Conservation (phyloP, 2,888 invertebrate genomes). For the Pinctada fucata region DNA sequence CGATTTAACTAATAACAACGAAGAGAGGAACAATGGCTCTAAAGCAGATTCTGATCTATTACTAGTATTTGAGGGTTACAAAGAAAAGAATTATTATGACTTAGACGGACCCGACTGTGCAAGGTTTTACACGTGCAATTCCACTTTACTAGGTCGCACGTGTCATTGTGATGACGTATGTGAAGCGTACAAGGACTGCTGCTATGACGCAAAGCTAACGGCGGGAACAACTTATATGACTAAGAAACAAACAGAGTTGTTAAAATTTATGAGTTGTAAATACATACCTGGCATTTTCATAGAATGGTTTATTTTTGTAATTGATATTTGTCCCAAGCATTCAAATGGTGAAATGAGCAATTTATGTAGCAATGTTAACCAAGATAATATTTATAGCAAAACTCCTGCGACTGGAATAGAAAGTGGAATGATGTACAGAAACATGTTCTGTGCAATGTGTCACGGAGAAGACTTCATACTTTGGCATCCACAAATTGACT, state of each 20-base stretch:
- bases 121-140: neutral
- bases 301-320: conserved; percentile 12
- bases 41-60: too few species aligned
- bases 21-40: too few species aligned
- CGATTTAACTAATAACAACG: too few species aligned
- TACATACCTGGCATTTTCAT: conserved; percentile 22
- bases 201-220: neutral
- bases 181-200: conserved; percentile 20
- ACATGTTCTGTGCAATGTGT: conserved; percentile 34
- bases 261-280: conserved; percentile 7
- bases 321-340: conserved; percentile 15
- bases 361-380: conserved; percentile 4
- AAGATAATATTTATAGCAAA: neutral
- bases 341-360: neutral
- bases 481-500: conserved; percentile 21
- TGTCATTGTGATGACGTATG: conserved; percentile 26
- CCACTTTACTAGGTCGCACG: neutral
- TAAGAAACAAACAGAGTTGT: neutral
- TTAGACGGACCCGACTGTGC: neutral
- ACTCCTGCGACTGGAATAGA: conserved; percentile 22
- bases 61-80: too few species aligned
- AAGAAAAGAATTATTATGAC: neutral
- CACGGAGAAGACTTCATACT: conserved; percentile 10
- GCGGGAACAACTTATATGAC: neutral
- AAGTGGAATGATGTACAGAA: conserved; percentile 12